Percentiles rank a stretch among this genome's conserved stretches.
These are phyloP conservation scores for Phrynosoma platyrhinos DNA, from an alignment of 2,113 vertebrate genomes.

Conservation along the genomic window DNA sequence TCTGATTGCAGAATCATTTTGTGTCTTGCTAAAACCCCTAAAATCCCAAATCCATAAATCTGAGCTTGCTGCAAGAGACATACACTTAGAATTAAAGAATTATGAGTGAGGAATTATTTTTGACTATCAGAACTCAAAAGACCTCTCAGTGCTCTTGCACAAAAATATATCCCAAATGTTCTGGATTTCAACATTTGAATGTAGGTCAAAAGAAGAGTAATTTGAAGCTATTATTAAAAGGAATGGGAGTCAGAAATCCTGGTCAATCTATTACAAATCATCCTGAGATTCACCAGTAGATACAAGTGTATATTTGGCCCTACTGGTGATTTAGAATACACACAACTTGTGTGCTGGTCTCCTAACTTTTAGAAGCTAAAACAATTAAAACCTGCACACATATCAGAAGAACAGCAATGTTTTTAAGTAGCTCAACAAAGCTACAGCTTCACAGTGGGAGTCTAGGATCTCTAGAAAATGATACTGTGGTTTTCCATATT, in stretches of 20 bases:
- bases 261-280: background rate
- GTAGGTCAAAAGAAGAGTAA: background rate
- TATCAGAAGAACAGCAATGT: background rate
- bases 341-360: background rate
- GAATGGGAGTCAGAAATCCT: background rate
- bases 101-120: background rate
- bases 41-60: background rate
- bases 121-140: background rate
- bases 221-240: background rate
- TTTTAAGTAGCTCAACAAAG: background rate
- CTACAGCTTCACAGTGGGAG: background rate
- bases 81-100: background rate
- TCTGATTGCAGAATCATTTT: background rate
- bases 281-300: background rate
- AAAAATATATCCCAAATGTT: background rate
- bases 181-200: background rate
- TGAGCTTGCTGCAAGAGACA: background rate
- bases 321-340: background rate
- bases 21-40: background rate
- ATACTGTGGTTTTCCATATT: slow-evolving; percentile 99
- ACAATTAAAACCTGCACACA: background rate
- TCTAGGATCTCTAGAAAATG: slow-evolving; percentile 77
- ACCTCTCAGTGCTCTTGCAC: background rate
- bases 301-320: background rate
- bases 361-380: background rate